A percentile compares a stretch with the other conserved stretches of the same genome.
Evolutionary conservation across 2,888 invertebrate genomes (phyloP).

Genomic region (Boloria selene): DNA sequence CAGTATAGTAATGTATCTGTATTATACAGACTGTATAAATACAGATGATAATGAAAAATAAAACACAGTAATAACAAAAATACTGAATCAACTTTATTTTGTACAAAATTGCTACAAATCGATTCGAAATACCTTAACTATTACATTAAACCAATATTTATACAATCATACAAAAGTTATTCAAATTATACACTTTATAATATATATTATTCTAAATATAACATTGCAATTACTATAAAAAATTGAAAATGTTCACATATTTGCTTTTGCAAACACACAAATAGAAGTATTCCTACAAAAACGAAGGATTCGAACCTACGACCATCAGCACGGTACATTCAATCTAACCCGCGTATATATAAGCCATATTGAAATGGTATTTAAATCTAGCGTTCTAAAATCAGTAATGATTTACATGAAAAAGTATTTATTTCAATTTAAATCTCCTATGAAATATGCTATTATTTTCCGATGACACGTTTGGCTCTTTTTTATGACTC

Average conservation of each 20-base stretch:
- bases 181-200: no score
- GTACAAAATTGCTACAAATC: constrained; percentile 42
- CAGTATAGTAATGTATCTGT: no score
- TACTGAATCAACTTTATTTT: constrained; percentile 44
- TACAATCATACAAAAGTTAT: constrained; percentile 1
- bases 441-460: no score
- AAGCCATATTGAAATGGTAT: no score
- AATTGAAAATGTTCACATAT: neutral
- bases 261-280: neutral
- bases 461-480: no score
- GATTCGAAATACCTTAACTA: constrained; percentile 35
- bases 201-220: neutral
- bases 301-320: neutral
- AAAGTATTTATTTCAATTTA: no score
- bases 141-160: neutral
- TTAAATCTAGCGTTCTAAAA: no score
- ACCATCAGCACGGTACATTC: neutral
- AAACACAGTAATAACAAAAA: constrained; percentile 36
- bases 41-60: neutral
- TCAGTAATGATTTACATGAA: no score
- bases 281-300: neutral
- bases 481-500: no score
- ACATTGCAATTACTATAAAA: neutral
- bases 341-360: neutral
- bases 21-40: no score